Evolutionary conservation across 2,113 vertebrate species (phyloP), one percentile per base, ranked within the genome.

Genomic region (Galeopterus variegatus): DNA sequence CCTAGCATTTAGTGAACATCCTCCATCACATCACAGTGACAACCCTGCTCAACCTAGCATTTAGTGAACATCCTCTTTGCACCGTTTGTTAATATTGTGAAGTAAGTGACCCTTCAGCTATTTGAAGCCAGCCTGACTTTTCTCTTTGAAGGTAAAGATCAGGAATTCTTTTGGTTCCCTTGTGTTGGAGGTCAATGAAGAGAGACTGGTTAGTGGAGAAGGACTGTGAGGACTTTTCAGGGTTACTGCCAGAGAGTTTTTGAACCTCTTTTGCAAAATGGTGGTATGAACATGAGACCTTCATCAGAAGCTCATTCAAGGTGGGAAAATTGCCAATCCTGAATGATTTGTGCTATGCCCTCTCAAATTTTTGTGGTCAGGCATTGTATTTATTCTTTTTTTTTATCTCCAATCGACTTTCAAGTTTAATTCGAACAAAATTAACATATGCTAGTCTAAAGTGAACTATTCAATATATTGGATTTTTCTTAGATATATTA

Each of bases 401-500:
- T n/a, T 88, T 88, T 24, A 54, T 13, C 7, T 73, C 18, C 6
- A 75, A 60, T 65, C 83, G 95, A 75, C 0, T 2, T 90, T 62
- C n/a, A 94, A 77, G 50, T 92, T 94, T 89, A n/a, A 52, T 8
- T 88, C 21, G 87, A 92, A 62, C 70, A 62, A 77, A 96, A 83
- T 88, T 64, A 90, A 90, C 0, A 9, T 41, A 79, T 62, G 9
- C 31, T 95, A 88, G 26, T 85, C 88, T 88, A 82, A 96, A 11
- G 21, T 87, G 75, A 84, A 62, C 58, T 82, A 81, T 36, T 90
- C 31, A 26, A 67, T 92, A 70, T 26, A 86, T 80, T 95, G 64
- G 4, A 82, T 86, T 95, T 85, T 75, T 77, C 88, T 97, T 86
- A 89, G 89, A 50, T 56, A 36, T 24, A 70, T 96, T 93, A 70